Evolutionary conservation across 30 jellyfish, hydroid and myxozoan genomes (phyloP).

Genomic region (Turritopsis rubra): DNA sequence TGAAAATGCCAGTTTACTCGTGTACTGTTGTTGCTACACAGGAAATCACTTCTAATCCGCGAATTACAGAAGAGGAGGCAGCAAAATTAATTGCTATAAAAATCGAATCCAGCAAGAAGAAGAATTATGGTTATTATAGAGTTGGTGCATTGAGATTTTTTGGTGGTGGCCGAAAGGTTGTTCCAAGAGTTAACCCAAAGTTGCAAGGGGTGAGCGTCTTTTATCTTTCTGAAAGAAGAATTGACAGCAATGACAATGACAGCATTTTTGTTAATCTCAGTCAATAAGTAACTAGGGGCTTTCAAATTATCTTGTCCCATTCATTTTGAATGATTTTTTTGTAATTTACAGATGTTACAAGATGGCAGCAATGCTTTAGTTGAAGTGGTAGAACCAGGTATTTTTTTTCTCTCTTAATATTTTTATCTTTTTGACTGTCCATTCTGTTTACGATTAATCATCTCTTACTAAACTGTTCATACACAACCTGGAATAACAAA

Average conservation of each 20-base stretch:
- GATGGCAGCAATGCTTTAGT: neutral
- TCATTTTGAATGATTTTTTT: neutral
- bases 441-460: neutral
- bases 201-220: constrained; percentile 52
- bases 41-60: constrained; percentile 94
- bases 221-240: no score
- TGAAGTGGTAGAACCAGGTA: neutral
- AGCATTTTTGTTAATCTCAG: no score
- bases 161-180: constrained; percentile 87
- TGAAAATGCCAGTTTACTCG: no score
- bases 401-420: neutral
- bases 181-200: constrained; percentile 64
- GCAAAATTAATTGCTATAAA: constrained; percentile 87
- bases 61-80: constrained; percentile 81
- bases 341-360: neutral
- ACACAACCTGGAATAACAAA: no score
- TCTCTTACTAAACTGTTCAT: no score
- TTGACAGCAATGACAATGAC: no score
- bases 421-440: neutral
- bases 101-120: constrained; percentile 66
- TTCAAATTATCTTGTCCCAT: no score
- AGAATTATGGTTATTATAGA: constrained; percentile 87
- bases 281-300: no score
- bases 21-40: constrained; percentile 13
- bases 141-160: constrained; percentile 76